Base-by-base conservation (phyloP, 2,888 invertebrate species). In the Malthinus seriepunctatus region DNA sequence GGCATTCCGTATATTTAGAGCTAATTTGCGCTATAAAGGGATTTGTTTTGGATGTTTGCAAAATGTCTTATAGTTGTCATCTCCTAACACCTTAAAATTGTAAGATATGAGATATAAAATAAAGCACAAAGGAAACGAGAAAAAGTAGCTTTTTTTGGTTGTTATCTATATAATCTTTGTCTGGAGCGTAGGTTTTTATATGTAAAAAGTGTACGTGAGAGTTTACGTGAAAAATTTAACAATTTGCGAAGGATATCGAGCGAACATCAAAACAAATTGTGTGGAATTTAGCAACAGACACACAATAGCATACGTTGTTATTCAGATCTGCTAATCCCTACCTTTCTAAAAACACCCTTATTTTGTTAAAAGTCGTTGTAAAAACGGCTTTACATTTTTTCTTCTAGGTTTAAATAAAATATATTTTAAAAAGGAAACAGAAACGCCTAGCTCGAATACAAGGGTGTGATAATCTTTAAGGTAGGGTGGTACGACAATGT, bases 191-290 rank as follows among this genome's bases (percentile, higher is more conserved):
- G 59, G 47, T 51, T 51, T 59, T 46, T 54, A 53, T 49, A 59
- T 54, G 59, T 59, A 59, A 59, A 59, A 35, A 53, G 59, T 54
- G 51, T 59, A 55, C 59, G 59, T 58, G 58, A 53, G 59, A 55
- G 59, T 49, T 38, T 54, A 57, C 56, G 58, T 62, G 59, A 57
- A 62, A 63, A 63, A 63, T 63, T 63, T 63, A 66, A 65, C 67
- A 67, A 67, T 67, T 67, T 67, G 60, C 56, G 60, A 53, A 48
- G 61, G 59, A 65, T 63, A 67, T 65, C 62, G 65, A 67, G 65
- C 63, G 63, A 63, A 59, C 62, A 62, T 63, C 63, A 59, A 51
- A 38, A 62, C 63, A 66, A 66, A 66, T 66, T 66, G 66, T 63
- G 62, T 54, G 66, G 66, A 66, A 66, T 64, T 57, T 58, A 55